Evolutionary conservation across 2,888 invertebrate species (phyloP).

Genomic region (Agriopis marginaria): DNA sequence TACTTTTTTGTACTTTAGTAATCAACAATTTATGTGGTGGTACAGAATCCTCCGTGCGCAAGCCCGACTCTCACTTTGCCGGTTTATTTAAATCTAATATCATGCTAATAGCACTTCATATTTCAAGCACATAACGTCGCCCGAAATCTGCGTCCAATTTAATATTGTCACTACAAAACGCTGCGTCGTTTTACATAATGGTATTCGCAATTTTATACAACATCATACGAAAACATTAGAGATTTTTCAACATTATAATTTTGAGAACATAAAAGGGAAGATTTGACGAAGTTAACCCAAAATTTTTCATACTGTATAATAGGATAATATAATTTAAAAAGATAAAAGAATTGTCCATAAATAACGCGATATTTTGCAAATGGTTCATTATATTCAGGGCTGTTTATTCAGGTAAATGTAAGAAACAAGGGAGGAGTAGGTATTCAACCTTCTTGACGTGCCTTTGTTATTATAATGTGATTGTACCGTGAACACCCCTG

Average conservation of each 20-base stretch:
- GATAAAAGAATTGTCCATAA: slow-evolving; percentile 27
- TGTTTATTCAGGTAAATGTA: slow-evolving; percentile 17
- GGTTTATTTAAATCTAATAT: no score
- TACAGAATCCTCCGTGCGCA: no score
- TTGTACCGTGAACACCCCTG: slow-evolving; percentile 7
- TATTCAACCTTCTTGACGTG: slow-evolving; percentile 10
- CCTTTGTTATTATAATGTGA: slow-evolving; percentile 24
- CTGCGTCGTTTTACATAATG: slow-evolving; percentile 37
- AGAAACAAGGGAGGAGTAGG: slow-evolving; percentile 12
- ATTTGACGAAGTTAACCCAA: slow-evolving; percentile 28
- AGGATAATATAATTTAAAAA: slow-evolving; percentile 34
- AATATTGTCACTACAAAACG: slow-evolving; percentile 34
- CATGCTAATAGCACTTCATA: neutral
- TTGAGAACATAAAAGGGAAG: slow-evolving; percentile 23
- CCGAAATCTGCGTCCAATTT: slow-evolving; percentile 12
- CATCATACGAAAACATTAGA: slow-evolving; percentile 13
- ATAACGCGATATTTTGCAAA: slow-evolving; percentile 12
- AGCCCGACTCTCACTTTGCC: no score
- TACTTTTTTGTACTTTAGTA: no score
- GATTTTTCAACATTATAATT: slow-evolving; percentile 17
- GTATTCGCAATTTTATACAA: slow-evolving; percentile 35
- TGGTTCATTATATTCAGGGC: slow-evolving; percentile 23
- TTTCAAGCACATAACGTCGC: neutral
- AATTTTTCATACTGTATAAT: slow-evolving; percentile 22
- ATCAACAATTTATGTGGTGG: no score